Evolutionary conservation across 2,797 vertebrate species (phyloP), one percentile per base, ranked within the genome.

Genomic region (Mus spretus): DNA sequence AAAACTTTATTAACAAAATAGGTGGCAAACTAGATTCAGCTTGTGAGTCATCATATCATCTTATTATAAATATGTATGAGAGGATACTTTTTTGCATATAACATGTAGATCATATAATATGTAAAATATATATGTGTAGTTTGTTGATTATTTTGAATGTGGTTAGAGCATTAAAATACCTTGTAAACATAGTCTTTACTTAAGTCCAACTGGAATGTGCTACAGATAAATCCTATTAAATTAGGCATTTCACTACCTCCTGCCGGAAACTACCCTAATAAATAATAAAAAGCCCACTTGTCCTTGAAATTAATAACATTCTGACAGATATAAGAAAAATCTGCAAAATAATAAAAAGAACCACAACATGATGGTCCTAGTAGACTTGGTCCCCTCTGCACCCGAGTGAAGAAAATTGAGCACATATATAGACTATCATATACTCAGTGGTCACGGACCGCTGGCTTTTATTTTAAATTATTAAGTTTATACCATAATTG

Each of bases 391-490:
- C 63, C 47, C 31, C 13, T 37, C 44, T 70, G 47, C 31, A 24
- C 47, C 20, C 83, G 13, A 4, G 3, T 9, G 47, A 70, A 86
- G 47, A 70, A 61, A 44, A 63, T 57, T 57, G 65, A 77, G 44
- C 28, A 15, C 55, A 11, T 15, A 11, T 12, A 13, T n/a, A 53
- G 72, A 63, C 12, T 63, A 1, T 83, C 79, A 15, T 47, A 67
- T 6, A 26, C 15, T 2, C 13, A 77, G 22, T 67, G 47, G 31
- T 88, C 74, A 65, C 1, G 50, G 75, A 40, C 40, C 17, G 7
- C 79, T 72, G 40, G 34, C 14, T 96, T 96, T 96, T 78, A 53
- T 96, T 96, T 95, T 81, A 53, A 77, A 65, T 93, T 55, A 74
- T 74, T 94, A 90, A 94, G 88, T 47, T 79, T 44, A 84, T 12